Evolutionary conservation across 2,888 invertebrate genomes (phyloP).

Genomic region (Cheilosia vulpina): DNA sequence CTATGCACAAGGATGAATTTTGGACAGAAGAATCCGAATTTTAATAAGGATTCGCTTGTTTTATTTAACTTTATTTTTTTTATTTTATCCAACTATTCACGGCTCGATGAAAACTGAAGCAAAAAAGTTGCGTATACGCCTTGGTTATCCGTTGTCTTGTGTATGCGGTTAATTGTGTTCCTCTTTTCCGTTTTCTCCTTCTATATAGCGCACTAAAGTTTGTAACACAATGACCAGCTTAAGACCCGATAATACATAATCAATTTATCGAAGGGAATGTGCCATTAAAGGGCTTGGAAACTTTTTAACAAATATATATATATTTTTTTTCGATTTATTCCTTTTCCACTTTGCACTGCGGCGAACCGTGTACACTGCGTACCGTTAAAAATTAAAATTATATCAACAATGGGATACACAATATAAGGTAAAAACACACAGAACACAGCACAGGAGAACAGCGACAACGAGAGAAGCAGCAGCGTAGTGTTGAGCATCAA

Average conservation of each 20-base stretch:
- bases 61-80: background rate
- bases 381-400: slow-evolving; percentile 63
- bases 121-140: slow-evolving; percentile 66
- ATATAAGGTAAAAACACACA: slow-evolving; percentile 53
- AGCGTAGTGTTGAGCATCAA: slow-evolving; percentile 72
- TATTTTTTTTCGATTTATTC: slow-evolving; percentile 12
- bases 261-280: slow-evolving; percentile 71
- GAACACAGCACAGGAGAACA: slow-evolving; percentile 59
- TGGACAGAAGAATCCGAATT: slow-evolving; percentile 11
- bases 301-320: slow-evolving; percentile 10
- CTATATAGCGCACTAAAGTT: slow-evolving; percentile 21
- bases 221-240: slow-evolving; percentile 54
- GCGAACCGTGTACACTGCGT: slow-evolving; percentile 29
- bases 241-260: slow-evolving; percentile 68
- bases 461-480: slow-evolving; percentile 65
- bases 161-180: slow-evolving; percentile 59
- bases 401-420: slow-evolving; percentile 74
- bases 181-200: slow-evolving; percentile 7
- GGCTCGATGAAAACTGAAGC: slow-evolving; percentile 13
- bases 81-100: slow-evolving; percentile 11
- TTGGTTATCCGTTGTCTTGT: slow-evolving; percentile 56
- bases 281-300: slow-evolving; percentile 49
- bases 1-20: slow-evolving; percentile 31
- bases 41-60: background rate
- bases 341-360: slow-evolving; percentile 61